Conservation (phyloP, 2,888 invertebrate species). For the Macrosiphum euphorbiae region DNA sequence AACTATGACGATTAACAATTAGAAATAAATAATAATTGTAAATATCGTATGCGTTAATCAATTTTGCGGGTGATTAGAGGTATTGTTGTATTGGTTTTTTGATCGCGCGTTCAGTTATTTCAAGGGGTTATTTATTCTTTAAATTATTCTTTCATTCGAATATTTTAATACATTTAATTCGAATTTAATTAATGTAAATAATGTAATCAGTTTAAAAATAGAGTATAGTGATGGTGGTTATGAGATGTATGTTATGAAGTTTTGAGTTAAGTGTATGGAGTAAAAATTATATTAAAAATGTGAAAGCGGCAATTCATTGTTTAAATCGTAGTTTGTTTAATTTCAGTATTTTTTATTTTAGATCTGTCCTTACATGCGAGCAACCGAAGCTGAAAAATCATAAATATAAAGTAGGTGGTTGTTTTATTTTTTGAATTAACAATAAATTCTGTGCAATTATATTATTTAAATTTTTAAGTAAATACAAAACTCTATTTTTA, state of each 20-base stretch:
- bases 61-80: background rate
- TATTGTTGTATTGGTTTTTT: background rate
- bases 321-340: background rate
- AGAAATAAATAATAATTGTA: background rate
- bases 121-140: background rate
- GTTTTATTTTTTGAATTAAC: background rate
- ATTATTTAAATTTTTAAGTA: background rate
- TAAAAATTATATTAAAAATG: background rate
- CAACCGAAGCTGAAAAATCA: background rate
- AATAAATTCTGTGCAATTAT: background rate
- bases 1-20: background rate
- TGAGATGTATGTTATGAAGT: background rate
- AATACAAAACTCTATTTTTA: background rate
- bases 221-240: background rate
- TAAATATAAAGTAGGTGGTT: background rate
- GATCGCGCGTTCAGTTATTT: background rate
- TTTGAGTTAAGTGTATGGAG: background rate
- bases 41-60: background rate
- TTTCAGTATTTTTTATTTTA: background rate
- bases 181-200: background rate
- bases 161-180: background rate
- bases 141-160: background rate
- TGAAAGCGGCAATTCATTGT: background rate
- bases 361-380: background rate
- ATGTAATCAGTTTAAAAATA: background rate